Percentiles rank a stretch among this genome's conserved stretches.
phyloP scores from a whole-genome alignment of 2,888 invertebrate genomes.

The Arge pagana region DNA sequence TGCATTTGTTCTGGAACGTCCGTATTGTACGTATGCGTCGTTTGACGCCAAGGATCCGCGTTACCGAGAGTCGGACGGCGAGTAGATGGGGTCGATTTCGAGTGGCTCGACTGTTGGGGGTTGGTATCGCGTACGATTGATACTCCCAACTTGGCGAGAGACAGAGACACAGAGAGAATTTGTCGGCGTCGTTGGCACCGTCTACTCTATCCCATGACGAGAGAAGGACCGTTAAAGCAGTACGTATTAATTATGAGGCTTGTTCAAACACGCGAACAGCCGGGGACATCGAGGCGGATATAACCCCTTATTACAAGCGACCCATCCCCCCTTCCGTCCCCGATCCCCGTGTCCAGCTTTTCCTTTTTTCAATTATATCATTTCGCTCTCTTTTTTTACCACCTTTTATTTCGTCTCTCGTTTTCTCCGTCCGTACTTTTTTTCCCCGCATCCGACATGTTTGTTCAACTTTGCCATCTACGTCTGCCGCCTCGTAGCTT shows the following conservation, averaged over 20 bases:
- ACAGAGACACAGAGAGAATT: slow-evolving; percentile 2
- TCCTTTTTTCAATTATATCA: slow-evolving; percentile 45
- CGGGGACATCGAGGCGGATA: slow-evolving; percentile 28
- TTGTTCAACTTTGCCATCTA: slow-evolving; percentile 55
- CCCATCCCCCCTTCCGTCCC: slow-evolving; percentile 23
- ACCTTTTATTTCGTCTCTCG: slow-evolving; percentile 30
- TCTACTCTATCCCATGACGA: slow-evolving; percentile 4
- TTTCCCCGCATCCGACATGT: slow-evolving; percentile 40
- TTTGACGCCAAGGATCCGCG: too few species aligned
- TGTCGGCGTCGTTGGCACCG: neutral
- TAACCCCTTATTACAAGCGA: slow-evolving; percentile 34
- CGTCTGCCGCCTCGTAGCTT: slow-evolving; percentile 45
- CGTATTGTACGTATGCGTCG: too few species aligned
- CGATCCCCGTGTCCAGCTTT: slow-evolving; percentile 34
- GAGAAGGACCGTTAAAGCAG: slow-evolving; percentile 38
- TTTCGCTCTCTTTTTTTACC: slow-evolving; percentile 19
- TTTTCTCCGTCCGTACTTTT: slow-evolving; percentile 25
- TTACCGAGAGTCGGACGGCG: too few species aligned
- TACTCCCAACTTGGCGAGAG: too few species aligned
- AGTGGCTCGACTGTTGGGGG: neutral
- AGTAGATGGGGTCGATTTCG: too few species aligned
- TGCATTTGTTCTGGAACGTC: too few species aligned
- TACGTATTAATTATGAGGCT: slow-evolving; percentile 57
- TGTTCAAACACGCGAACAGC: slow-evolving; percentile 53
- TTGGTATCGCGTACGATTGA: neutral